Evolutionary conservation across 1,140 invertebrate genomes (phyloP), one percentile per base, ranked within the genome.

Genomic region (Pararge aegeria): DNA sequence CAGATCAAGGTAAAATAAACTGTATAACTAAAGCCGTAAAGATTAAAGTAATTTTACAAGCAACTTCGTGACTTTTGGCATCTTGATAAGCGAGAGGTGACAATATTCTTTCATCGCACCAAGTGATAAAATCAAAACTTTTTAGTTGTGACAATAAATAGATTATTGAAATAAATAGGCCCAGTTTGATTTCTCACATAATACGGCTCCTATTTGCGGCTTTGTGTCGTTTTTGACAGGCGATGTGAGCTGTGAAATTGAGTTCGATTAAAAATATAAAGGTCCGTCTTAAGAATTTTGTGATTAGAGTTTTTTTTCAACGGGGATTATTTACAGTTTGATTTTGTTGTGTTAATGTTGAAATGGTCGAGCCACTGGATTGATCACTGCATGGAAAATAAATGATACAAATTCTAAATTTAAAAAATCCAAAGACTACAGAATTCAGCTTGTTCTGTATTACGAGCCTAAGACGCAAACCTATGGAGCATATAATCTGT

Each of bases 81-180:
- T 85, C 78, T 64, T 68, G 81, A 84, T 84, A 84, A 85, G 71
- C 68, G 66, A 67, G 72, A 81, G 81, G 81, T 87, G 83, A 87
- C 83, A 76, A 87, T n/a, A n/a, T 85, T 87, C 84, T 86, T 86
- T 86, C 83, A 80, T 79, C 81, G 78, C 66, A 66, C 63, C 68
- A 63, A 68, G 64, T 78, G 83, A 88, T 88, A 87, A 85, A 80
- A 87, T 84, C 81, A 79, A 85, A 83, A 81, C 68, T 83, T 87
- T 82, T 87, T 84, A 81, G 80, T 85, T 46, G 65, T 81, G 75
- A 86, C 84, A 89, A 87, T 87, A 89, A 89, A 89, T 87, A 87
- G 83, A 89, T 87, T 87, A 86, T 77, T 83, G 75, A 78, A 84
- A 89, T 89, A 89, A 87, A 89, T 86, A 89, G 86, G 79, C 72